phyloP scores from a whole-genome alignment of 2,888 invertebrate species.

The Agrotis ipsilon region DNA sequence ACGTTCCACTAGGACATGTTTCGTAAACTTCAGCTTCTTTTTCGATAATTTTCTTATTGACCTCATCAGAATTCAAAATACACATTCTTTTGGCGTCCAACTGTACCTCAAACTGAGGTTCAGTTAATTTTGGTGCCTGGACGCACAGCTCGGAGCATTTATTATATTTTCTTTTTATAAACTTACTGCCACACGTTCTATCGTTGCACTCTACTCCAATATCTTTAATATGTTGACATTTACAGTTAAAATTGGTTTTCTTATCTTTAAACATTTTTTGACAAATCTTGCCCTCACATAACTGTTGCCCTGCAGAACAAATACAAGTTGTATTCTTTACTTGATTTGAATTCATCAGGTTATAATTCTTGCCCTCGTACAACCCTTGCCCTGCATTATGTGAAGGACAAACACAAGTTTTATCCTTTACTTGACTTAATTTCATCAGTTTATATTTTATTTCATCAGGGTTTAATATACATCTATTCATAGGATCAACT shows the following conservation, averaged over 20 bases:
- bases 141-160: conserved; percentile 9
- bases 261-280: conserved; percentile 44
- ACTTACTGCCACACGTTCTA: conserved; percentile 57
- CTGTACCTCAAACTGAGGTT: conserved; percentile 65
- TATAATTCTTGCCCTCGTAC: conserved; percentile 46
- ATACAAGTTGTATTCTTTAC: conserved; percentile 22
- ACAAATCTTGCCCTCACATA: conserved; percentile 32
- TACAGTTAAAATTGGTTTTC: conserved; percentile 62
- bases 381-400: conserved; percentile 12
- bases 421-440: not conserved
- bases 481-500: conserved; percentile 66
- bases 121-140: not conserved
- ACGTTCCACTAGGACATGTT: conserved; percentile 38
- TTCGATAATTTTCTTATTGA: conserved; percentile 62
- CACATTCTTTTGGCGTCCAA: conserved; percentile 72
- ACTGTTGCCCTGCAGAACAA: conserved; percentile 60
- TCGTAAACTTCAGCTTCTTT: conserved; percentile 32
- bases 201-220: conserved; percentile 65
- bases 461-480: conserved; percentile 66
- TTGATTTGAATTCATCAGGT: conserved; percentile 43
- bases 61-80: conserved; percentile 72
- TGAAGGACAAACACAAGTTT: conserved; percentile 64
- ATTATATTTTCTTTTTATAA: not conserved
- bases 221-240: conserved; percentile 54
- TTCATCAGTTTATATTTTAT: conserved; percentile 64